A percentile compares a stretch with the other conserved stretches of the same genome.
Evolutionary conservation across 2,113 vertebrate species (phyloP).

Genomic region (Takifugu bimaculatus): DNA sequence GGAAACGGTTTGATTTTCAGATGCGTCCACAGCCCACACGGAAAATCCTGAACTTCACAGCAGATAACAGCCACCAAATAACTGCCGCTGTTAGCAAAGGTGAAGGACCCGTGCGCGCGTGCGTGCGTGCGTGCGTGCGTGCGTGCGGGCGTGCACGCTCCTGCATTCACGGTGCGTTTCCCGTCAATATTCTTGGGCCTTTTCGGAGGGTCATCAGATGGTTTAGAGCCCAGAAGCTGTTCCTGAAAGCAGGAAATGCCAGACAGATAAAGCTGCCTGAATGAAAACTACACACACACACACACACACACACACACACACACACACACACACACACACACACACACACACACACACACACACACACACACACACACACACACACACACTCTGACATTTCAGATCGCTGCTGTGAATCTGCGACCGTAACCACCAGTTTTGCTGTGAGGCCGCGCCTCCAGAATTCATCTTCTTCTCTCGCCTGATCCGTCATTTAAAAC

Average conservation of each 20-base stretch:
- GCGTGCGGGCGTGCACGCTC: too few relatives aligned
- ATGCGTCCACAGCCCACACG: conserved; percentile 45
- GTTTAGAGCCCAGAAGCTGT: conserved; percentile 22
- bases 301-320: conserved; percentile 31
- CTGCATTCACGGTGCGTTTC: too few relatives aligned
- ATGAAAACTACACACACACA: conserved; percentile 34
- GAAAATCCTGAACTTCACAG: conserved; percentile 20
- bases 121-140: conserved; percentile 44
- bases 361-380: conserved; percentile 26
- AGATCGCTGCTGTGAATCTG: conserved; percentile 47
- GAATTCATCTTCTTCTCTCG: conserved; percentile 33
- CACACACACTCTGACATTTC: conserved; percentile 64
- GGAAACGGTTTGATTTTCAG: conserved; percentile 25
- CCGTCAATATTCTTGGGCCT: conserved; percentile 42
- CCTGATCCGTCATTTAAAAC: conserved; percentile 12
- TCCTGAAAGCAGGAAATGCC: conserved; percentile 65
- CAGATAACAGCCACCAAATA: conserved; percentile 56
- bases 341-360: conserved; percentile 32
- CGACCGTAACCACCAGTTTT: conserved; percentile 43
- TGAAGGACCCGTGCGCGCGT: conserved; percentile 32
- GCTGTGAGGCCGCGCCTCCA: conserved; percentile 32
- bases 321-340: conserved; percentile 26
- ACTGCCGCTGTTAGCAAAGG: conserved; percentile 38
- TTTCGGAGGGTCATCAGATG: conserved; percentile 64
- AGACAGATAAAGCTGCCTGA: conserved; percentile 63